Base-by-base conservation (phyloP, 2,113 vertebrate species). In the Felis chaus region DNA sequence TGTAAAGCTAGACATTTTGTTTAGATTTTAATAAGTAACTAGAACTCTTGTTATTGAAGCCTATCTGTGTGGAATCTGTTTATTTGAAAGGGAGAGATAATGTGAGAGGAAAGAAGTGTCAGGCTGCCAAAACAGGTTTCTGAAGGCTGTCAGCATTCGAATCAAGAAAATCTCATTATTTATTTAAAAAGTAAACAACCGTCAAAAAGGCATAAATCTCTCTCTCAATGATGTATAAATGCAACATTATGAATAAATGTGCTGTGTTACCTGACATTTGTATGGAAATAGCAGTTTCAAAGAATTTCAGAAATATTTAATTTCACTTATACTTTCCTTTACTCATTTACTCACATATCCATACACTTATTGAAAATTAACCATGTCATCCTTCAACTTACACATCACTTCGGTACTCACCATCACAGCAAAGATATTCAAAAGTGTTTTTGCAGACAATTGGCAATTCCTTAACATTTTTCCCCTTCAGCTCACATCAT, bases 31-130 rank as follows among this genome's bases (percentile, higher is more conserved):
- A 68, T 41, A 95, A 96, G 84, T 92, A 95, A 92, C 98, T 96
- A 95, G 55, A 97, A 39, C 0, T 93, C 80, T 66, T 36, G 53
- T 41, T 96, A 74, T 12, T 86, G 71, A 97, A 97, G 81, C 8
- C 8, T 89, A 88, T 69, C 73, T 96, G 19, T 71, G 61, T 76
- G 66, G 89, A 3, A 11, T 33, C 16, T 96, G 39, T 76, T 98
- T 95, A 92, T 65, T 96, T 98, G 61, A 98, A 98, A 97, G 53
- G 69, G 96, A 89, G 19, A 55, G 0, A n/a, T 11, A 57, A n/a
- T 4, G 14, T 2, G 12, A 16, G 21, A 39, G 21, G 50, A 79
- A 95, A 94, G 65, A 61, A 74, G 73, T 65, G 61, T 87, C 57
- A 96, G 18, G 31, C 45, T 92, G 61, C 74, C 91, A 97, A 86